Percentiles rank a stretch among this genome's conserved stretches.
Evolutionary conservation across 2,797 vertebrate species (phyloP).

Genomic region (Dromococcyx pavoninus): DNA sequence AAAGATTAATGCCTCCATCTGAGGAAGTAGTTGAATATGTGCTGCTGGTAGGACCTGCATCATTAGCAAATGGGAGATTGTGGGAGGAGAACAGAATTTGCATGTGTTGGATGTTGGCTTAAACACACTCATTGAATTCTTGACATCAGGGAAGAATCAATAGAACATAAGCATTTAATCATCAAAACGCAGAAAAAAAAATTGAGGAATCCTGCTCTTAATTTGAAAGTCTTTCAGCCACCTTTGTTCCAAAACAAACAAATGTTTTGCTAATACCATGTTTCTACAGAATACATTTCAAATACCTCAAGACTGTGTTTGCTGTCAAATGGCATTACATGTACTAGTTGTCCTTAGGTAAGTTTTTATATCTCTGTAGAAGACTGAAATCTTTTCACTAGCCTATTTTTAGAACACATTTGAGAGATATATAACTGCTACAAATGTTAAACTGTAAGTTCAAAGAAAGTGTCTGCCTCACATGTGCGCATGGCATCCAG

Average conservation of each 20-base stretch:
- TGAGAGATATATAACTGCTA: background rate
- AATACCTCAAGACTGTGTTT: background rate
- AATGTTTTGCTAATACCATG: background rate
- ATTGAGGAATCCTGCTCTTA: background rate
- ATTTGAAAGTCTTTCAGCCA: slow-evolving; percentile 11
- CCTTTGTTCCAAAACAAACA: background rate
- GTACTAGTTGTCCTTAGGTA: background rate
- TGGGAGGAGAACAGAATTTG: slow-evolving; percentile 35
- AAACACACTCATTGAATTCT: slow-evolving; percentile 17
- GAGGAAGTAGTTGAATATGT: background rate
- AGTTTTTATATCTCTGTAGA: background rate
- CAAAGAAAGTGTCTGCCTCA: background rate
- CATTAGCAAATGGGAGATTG: slow-evolving; percentile 34
- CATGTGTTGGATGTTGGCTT: slow-evolving; percentile 32
- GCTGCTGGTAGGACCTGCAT: slow-evolving; percentile 6
- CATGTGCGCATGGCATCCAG: rapidly evolving
- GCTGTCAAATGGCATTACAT: background rate
- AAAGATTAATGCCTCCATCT: slow-evolving; percentile 42
- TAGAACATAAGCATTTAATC: slow-evolving; percentile 7
- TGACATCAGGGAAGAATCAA: slow-evolving; percentile 36
- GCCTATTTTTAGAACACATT: background rate
- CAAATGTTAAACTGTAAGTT: background rate
- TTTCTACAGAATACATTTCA: background rate
- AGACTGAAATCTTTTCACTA: background rate
- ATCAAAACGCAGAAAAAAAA: background rate